Conservation (phyloP, 2,797 vertebrate genomes). For the Bucorvus abyssinicus region DNA sequence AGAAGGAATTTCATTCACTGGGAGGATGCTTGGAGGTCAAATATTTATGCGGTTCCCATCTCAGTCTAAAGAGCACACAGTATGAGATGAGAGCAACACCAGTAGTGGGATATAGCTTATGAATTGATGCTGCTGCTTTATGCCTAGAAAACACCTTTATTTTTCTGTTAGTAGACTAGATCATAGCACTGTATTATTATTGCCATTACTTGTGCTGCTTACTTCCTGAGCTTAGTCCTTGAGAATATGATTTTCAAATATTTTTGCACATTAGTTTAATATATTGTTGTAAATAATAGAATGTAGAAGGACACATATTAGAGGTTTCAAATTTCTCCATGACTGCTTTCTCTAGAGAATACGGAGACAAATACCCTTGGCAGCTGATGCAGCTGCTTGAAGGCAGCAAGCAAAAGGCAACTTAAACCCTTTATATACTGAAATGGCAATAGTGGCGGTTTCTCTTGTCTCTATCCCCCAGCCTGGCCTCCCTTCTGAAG, state of each 20-base stretch:
- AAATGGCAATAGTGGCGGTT: not conserved
- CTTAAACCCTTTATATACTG: not conserved
- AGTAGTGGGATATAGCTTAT: not conserved
- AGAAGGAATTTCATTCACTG: not conserved
- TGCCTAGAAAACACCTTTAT: not conserved
- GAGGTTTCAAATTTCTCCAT: not conserved
- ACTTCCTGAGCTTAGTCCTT: not conserved
- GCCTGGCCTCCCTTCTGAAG: not conserved
- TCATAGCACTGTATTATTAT: not conserved
- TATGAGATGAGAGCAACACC: not conserved
- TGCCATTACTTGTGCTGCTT: not conserved
- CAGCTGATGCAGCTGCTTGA: not conserved
- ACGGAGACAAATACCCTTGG: not conserved
- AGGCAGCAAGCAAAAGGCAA: not conserved
- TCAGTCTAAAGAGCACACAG: not conserved
- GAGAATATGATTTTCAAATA: not conserved
- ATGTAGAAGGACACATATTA: not conserved
- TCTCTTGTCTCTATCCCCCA: not conserved
- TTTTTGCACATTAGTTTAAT: not conserved
- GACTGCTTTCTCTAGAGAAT: not conserved
- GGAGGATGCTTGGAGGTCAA: not conserved
- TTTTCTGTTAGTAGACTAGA: not conserved
- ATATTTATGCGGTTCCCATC: not conserved
- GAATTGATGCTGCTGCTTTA: not conserved
- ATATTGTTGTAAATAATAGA: not conserved